Evolutionary conservation across 1,140 invertebrate species (phyloP), one percentile per base, ranked within the genome.

Genomic region (Drosophila pachea): DNA sequence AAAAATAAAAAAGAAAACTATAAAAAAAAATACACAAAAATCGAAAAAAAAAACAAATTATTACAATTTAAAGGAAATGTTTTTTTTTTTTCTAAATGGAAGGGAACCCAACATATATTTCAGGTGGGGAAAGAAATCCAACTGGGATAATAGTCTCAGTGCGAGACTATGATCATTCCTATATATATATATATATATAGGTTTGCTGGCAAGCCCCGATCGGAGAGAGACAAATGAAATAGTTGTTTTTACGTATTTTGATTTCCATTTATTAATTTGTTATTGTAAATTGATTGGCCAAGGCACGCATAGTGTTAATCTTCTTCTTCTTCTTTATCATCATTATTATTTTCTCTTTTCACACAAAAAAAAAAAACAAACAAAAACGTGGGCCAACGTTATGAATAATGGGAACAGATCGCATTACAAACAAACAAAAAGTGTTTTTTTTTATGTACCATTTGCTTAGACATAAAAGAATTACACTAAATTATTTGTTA

Each of bases 401-500:
- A 35, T 29, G 22, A 38, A 40, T 22, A 35, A 38, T 49, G 43
- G 7, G 59, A 78, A 65, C 48, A 64, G 63, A 77, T 59, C 40
- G 65, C 71, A 68, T 71, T 70, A 58, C 74, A 78, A 64, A 65
- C 68, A 79, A 81, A 78, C 55, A 71, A 78, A 70, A 62, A 54
- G 55, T 66, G 12, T 69, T 69, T 73, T 66, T 9, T 69, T 69
- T 73, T 53, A 73, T 74, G 58, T 84, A 78, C 58, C 75, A 22
- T 61, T 64, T 49, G 66, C 79, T 76, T 83, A 76, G 36, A 58
- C 69, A 66, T 53, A 58, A 22, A 22, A 70, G 36, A 78, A 79
- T 83, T 83, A 83, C 60, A 84, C 79, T 83, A 83, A 68, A 74
- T 79, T 83, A 83, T 67, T 22, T 82, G 79, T 83, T 83, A 83